These are phyloP conservation scores for Syritta pipiens DNA, from an alignment of 2,888 invertebrate genomes.

Conservation along the genomic window DNA sequence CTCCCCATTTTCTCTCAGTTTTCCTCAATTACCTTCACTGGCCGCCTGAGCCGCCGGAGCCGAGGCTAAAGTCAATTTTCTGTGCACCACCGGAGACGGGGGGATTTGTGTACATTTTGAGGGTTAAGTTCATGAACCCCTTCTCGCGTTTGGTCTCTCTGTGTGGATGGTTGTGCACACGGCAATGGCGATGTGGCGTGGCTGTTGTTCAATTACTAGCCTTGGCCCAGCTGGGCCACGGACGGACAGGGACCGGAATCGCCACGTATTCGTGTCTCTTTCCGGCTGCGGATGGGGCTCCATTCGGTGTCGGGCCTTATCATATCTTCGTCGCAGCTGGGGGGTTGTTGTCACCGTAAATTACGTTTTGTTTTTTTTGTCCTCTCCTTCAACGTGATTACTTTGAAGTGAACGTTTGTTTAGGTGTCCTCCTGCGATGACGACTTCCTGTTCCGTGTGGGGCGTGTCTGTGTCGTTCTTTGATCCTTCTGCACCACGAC, in stretches of 20 bases:
- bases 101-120: slow-evolving; percentile 36
- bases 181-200: neutral
- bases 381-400: slow-evolving; percentile 50
- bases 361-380: neutral
- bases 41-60: neutral
- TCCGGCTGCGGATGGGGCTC: slow-evolving; percentile 17
- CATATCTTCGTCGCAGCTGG: slow-evolving; percentile 2
- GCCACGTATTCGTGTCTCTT: slow-evolving; percentile 9
- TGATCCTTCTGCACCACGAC: slow-evolving; percentile 29
- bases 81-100: slow-evolving; percentile 1
- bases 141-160: slow-evolving; percentile 6
- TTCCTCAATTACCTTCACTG: slow-evolving; percentile 37
- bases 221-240: slow-evolving; percentile 51
- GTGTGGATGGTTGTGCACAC: neutral
- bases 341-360: neutral
- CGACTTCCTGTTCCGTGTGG: slow-evolving; percentile 48
- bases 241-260: slow-evolving; percentile 20
- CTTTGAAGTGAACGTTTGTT: slow-evolving; percentile 58
- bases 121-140: slow-evolving; percentile 64
- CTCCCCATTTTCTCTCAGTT: slow-evolving; percentile 42
- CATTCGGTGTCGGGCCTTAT: slow-evolving; percentile 28
- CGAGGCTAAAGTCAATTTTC: slow-evolving; percentile 38
- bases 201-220: slow-evolving; percentile 44
- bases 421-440: slow-evolving; percentile 38
- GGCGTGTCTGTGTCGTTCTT: neutral